Base-by-base conservation (phyloP, 2,797 vertebrate genomes). In the Tadarida brasiliensis region DNA sequence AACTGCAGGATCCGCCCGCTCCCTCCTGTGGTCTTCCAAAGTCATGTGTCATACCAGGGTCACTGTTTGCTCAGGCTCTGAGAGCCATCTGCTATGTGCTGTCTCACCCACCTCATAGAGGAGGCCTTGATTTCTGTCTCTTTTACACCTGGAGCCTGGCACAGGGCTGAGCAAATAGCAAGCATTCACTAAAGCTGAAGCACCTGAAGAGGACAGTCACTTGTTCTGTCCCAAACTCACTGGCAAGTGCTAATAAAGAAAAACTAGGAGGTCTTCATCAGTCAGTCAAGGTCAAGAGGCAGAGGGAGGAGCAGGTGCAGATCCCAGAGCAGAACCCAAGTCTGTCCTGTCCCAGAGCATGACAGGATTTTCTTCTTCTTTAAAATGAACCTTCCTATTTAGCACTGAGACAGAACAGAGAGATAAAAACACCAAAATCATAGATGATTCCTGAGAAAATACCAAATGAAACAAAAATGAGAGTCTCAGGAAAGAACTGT, bases 111-210 rank as follows among this genome's bases (percentile, higher is more conserved):
- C 17, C 28, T 59, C 59, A 16, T 12, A 24, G 51, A 0, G 12
- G 6, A 71, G 78, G 68, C 12, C 19, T 35, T 33, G 28, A 3
- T 74, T 33, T 65, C 16, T 47, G 59, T 26, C 30, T 51, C 11
- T 73, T 70, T 54, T 33, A 30, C 17, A 65, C 49, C 56, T n/a
- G 20, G 68, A 49, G 71, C 3, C 67, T 19, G n/a, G 28, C 47
- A 11, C 0, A 6, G 35, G 7, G 17, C 65, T 47, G 26, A 30
- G 30, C 30, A n/a, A 0, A 8, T 0, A 54, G 76, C 15, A 51
- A 44, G 78, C n/a, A 33, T 68, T 24, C 11, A 16, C 2, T 20
- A 74, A 74, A 91, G 70, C 17, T 5, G 20, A 61, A 54, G 15
- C 54, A 30, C 15, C 63, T 15, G 26, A 26, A 76, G 71, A 81